These are phyloP conservation scores for Leptestheria dahalacensis DNA, from an alignment of 1,140 invertebrate species.

Conservation along the genomic window DNA sequence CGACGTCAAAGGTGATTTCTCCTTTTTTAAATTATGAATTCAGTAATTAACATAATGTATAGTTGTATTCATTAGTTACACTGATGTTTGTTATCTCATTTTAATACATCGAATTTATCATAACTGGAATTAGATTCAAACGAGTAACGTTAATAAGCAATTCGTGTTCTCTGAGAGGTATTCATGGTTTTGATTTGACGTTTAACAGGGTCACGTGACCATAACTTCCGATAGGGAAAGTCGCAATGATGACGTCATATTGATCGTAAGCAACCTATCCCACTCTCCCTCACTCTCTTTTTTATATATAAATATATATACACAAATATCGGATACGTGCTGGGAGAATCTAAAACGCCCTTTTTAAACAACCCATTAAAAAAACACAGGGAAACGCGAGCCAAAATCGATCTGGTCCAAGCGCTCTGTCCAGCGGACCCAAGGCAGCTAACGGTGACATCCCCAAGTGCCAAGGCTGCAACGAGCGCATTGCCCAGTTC, in stretches of 20 bases:
- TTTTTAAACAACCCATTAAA: too few relatives aligned
- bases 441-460: conserved; percentile 23
- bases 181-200: not conserved
- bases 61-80: not conserved
- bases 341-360: too few relatives aligned
- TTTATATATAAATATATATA: too few relatives aligned
- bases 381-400: not conserved
- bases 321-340: too few relatives aligned
- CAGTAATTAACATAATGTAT: not conserved
- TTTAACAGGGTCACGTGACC: conserved; percentile 14
- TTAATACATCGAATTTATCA: not conserved
- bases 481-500: conserved; percentile 56
- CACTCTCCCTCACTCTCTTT: not conserved
- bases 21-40: not conserved
- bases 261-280: conserved; percentile 7
- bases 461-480: conserved; percentile 62
- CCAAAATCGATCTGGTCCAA: not conserved
- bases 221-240: conserved; percentile 7
- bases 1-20: conserved; percentile 39
- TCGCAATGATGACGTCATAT: conserved; percentile 8
- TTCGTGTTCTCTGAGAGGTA: too few relatives aligned
- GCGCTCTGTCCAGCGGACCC: not conserved
- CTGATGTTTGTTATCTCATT: not conserved
- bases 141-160: too few relatives aligned
- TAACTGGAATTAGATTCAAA: too few relatives aligned